Conservation (phyloP, 1,140 invertebrate species). For the Drosophila hydei region DNA sequence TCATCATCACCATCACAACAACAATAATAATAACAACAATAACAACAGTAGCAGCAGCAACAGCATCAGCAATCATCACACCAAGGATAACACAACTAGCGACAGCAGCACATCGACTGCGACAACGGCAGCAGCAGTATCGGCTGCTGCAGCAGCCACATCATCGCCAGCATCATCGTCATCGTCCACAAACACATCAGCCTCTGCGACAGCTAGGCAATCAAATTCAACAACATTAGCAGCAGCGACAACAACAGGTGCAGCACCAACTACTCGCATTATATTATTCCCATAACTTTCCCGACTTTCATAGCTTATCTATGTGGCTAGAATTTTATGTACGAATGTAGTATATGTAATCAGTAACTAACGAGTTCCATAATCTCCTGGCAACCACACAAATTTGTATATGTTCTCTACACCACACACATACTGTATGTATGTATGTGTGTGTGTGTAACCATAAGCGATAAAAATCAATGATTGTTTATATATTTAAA, state of each 20-base stretch:
- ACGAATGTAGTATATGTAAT: not conserved
- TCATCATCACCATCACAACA: constrained; percentile 66
- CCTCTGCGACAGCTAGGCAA: constrained; percentile 42
- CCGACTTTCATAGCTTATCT: not conserved
- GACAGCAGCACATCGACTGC: constrained; percentile 34
- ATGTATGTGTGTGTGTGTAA: no score
- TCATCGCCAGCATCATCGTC: constrained; percentile 30
- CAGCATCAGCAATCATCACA: constrained; percentile 34
- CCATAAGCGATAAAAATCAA: constrained; percentile 46
- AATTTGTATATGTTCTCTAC: not conserved
- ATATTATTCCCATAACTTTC: not conserved
- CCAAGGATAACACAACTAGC: constrained; percentile 45
- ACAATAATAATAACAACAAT: constrained; percentile 29
- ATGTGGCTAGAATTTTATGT: not conserved
- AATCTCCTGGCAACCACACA: constrained; percentile 26
- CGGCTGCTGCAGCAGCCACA: constrained; percentile 19
- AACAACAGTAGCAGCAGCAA: constrained; percentile 30
- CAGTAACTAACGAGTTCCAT: constrained; percentile 7
- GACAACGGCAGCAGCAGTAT: constrained; percentile 14
- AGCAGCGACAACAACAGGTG: constrained; percentile 62
- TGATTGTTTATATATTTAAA: constrained; percentile 23
- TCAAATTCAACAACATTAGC: constrained; percentile 34
- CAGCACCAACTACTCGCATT: constrained; percentile 15
- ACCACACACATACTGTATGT: no score
- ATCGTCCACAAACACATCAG: constrained; percentile 32